Conservation (phyloP, 2,113 vertebrate species). For the Phainopepla nitens region DNA sequence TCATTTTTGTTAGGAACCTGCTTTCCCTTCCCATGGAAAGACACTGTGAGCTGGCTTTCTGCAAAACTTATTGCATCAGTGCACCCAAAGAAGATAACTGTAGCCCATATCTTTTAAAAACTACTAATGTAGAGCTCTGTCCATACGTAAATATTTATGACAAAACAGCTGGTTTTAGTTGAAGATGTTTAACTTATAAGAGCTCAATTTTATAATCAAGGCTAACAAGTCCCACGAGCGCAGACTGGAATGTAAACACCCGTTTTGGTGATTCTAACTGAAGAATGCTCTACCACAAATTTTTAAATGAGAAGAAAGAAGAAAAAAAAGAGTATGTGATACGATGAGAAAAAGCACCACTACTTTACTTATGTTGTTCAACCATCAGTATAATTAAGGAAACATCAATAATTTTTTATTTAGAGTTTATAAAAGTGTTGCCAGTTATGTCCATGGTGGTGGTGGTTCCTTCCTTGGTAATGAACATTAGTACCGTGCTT, state of each 20-base stretch:
- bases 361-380: background rate
- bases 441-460: background rate
- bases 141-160: conserved; percentile 9
- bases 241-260: background rate
- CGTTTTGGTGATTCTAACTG: background rate
- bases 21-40: background rate
- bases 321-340: background rate
- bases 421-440: background rate
- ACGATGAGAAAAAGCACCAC: background rate
- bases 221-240: background rate
- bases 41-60: background rate
- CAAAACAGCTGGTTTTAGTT: background rate
- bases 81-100: background rate
- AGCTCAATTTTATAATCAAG: background rate
- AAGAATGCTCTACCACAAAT: background rate
- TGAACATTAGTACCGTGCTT: background rate
- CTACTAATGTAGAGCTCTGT: background rate
- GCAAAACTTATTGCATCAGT: background rate
- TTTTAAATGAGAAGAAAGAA: background rate
- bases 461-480: background rate
- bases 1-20: conserved; percentile 21
- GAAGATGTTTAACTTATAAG: background rate
- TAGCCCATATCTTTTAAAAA: background rate
- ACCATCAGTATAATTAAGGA: background rate
- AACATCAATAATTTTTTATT: background rate